Evolutionary conservation across 2,888 invertebrate genomes (phyloP).

Genomic region (Drosophila hawaiiensis): DNA sequence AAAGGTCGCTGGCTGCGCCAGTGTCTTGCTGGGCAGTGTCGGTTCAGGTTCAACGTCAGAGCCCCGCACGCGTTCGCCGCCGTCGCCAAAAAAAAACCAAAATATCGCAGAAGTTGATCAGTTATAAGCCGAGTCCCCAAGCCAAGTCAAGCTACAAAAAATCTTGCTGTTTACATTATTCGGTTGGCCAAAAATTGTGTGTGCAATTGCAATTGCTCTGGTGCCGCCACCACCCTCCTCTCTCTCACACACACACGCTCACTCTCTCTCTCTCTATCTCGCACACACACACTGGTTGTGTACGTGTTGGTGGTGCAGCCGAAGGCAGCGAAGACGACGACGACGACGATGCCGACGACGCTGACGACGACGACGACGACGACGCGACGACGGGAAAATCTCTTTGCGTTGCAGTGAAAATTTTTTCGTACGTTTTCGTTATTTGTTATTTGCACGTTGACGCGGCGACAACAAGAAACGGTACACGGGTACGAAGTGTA

Average conservation of each 20-base stretch:
- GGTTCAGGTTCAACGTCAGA: conserved; percentile 84
- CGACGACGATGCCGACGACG: conserved; percentile 27
- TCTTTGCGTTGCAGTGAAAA: conserved; percentile 79
- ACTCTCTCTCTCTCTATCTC: conserved; percentile 19
- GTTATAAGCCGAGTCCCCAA: conserved; percentile 28
- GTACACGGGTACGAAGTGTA: conserved; percentile 56
- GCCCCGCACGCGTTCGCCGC: conserved; percentile 75
- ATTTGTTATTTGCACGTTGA: conserved; percentile 85
- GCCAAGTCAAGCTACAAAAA: conserved; percentile 13
- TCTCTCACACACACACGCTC: conserved; percentile 18
- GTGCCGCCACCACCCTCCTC: conserved; percentile 20
- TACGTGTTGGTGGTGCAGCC: conserved; percentile 66
- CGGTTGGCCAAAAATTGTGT: conserved; percentile 65
- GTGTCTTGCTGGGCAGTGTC: conserved; percentile 84
- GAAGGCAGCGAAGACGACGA: conserved; percentile 52
- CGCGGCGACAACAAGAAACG: conserved; percentile 81
- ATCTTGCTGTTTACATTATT: conserved; percentile 37
- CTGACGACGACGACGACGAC: conserved; percentile 55
- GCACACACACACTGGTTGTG: conserved; percentile 35
- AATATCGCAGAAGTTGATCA: conserved; percentile 32
- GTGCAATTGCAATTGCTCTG: conserved; percentile 56
- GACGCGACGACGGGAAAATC: conserved; percentile 77
- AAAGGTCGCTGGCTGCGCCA: conserved; percentile 77
- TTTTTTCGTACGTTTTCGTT: conserved; percentile 81
- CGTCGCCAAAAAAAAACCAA: conserved; percentile 19